Conservation (phyloP, 2,113 vertebrate genomes). For the Parus major region DNA sequence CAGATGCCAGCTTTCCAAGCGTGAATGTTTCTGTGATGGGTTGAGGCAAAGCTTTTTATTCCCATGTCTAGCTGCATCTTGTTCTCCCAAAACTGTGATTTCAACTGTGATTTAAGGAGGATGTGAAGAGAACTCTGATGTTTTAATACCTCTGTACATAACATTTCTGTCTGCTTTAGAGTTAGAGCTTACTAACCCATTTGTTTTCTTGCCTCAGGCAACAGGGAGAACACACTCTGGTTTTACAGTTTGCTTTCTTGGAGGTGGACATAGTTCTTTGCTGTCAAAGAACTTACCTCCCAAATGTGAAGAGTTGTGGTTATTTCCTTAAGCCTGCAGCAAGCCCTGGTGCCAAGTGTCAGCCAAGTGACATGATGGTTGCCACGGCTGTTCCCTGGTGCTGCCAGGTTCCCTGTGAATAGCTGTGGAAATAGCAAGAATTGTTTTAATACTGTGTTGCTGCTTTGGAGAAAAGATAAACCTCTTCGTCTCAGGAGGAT, state of each 20-base stretch:
- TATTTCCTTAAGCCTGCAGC: constrained; percentile 21
- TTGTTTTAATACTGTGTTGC: constrained; percentile 23
- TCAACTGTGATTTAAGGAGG: constrained; percentile 67
- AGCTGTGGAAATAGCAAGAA: constrained; percentile 46
- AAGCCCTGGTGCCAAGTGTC: background rate
- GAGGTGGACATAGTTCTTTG: background rate
- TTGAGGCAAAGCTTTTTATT: constrained; percentile 8
- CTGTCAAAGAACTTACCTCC: constrained; percentile 22
- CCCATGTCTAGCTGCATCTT: constrained; percentile 14
- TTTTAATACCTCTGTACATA: constrained; percentile 62
- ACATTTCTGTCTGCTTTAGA: constrained; percentile 20
- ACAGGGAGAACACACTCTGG: background rate
- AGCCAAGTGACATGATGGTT: background rate
- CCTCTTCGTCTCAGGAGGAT: background rate
- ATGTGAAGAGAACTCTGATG: constrained; percentile 28
- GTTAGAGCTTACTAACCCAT: background rate
- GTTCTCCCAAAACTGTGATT: constrained; percentile 64
- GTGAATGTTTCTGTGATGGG: background rate
- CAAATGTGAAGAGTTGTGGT: constrained; percentile 27
- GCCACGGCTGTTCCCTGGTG: background rate
- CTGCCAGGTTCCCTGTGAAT: constrained; percentile 18
- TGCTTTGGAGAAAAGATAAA: constrained; percentile 19
- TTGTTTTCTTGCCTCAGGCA: constrained; percentile 19
- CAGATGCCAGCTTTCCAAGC: background rate
- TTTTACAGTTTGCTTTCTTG: background rate